Evolutionary conservation across 2,797 vertebrate genomes (phyloP).

Genomic region (Peromyscus melanophrys): DNA sequence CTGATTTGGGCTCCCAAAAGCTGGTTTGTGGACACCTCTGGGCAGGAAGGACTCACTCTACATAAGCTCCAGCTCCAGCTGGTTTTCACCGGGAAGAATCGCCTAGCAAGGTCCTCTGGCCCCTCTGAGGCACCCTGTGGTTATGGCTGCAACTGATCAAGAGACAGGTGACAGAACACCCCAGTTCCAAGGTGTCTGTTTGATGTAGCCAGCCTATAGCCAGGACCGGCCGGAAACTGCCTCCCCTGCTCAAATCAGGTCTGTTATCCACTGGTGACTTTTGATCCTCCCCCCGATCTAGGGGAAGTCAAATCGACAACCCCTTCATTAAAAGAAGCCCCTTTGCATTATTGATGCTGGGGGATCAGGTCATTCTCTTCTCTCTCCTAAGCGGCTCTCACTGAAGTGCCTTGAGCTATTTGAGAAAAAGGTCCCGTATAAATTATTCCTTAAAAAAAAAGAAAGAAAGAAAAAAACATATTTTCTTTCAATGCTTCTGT

Average conservation of each 20-base stretch:
- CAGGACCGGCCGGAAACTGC: background rate
- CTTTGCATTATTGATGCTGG: constrained; percentile 72
- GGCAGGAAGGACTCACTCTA: background rate
- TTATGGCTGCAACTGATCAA: constrained; percentile 58
- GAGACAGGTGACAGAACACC: constrained; percentile 1
- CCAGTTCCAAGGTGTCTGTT: background rate
- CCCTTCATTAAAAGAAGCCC: constrained; percentile 65
- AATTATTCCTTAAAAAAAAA: constrained; percentile 81
- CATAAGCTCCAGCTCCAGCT: background rate
- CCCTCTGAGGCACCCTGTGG: background rate
- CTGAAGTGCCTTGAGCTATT: constrained; percentile 72
- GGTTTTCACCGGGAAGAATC: background rate
- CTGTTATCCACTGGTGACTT: constrained; percentile 70
- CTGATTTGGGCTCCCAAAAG: background rate
- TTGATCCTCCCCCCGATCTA: constrained; percentile 67
- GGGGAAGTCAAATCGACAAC: constrained; percentile 62
- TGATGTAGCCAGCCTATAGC: constrained; percentile 44
- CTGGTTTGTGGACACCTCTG: background rate
- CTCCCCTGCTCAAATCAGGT: constrained; percentile 51
- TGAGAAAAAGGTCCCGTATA: constrained; percentile 65
- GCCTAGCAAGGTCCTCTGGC: background rate
- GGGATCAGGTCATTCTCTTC: constrained; percentile 42
- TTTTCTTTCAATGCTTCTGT: constrained; percentile 51
- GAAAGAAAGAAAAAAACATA: background rate
- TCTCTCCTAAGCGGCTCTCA: background rate